These are phyloP conservation scores for Piscicola geometra DNA, from an alignment of 2,888 invertebrate genomes.

Conservation along the genomic window DNA sequence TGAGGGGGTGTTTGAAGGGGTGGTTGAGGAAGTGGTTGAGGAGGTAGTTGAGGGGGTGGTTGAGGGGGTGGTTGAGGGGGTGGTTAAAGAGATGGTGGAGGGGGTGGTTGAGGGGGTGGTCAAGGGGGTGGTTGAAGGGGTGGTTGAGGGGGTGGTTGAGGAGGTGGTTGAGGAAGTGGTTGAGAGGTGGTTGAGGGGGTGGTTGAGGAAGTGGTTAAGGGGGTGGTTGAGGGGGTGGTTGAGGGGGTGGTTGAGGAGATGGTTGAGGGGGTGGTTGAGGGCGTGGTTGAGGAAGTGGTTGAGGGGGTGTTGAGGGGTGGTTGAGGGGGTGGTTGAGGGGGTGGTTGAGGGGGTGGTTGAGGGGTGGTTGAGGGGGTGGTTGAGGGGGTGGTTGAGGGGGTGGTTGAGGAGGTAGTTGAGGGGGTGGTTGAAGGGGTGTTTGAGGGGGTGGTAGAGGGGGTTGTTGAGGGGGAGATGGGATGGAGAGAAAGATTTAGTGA, in stretches of 20 bases:
- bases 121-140: neutral
- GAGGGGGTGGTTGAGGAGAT: constrained; percentile 35
- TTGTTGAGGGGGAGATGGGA: constrained; percentile 22
- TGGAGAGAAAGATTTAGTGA: too few species aligned
- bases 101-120: too few species aligned
- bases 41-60: too few species aligned
- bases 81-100: constrained; percentile 53
- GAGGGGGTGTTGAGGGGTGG: neutral
- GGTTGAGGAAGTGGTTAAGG: constrained; percentile 16
- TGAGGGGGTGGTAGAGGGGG: neutral
- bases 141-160: neutral
- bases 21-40: neutral
- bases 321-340: constrained; percentile 30
- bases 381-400: constrained; percentile 31
- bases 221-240: constrained; percentile 36
- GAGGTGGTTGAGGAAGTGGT: constrained; percentile 29
- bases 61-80: constrained; percentile 28
- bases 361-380: constrained; percentile 17
- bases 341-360: constrained; percentile 14
- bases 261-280: constrained; percentile 31
- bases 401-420: neutral
- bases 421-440: constrained; percentile 33
- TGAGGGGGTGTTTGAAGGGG: neutral
- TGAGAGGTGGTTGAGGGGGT: constrained; percentile 15
- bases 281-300: constrained; percentile 32